A percentile compares a stretch with the other conserved stretches of the same genome.
These are phyloP conservation scores for Pampus argenteus DNA, from an alignment of 2,797 vertebrate species.

Conservation along the genomic window DNA sequence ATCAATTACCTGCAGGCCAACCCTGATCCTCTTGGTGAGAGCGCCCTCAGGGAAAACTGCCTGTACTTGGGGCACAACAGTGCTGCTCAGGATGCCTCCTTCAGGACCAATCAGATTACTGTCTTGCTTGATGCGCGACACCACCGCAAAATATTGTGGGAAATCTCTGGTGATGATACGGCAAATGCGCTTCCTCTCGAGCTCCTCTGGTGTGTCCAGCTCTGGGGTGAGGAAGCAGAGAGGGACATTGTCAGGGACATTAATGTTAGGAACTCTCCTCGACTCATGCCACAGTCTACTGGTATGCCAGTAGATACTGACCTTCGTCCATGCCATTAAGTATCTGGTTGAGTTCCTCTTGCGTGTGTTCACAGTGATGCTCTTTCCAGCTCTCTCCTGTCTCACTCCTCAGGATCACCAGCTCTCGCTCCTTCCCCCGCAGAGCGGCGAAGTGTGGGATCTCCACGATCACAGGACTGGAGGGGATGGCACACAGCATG, in stretches of 20 bases:
- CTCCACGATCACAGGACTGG: constrained; percentile 98
- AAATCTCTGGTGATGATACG: constrained; percentile 98
- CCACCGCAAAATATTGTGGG: constrained; percentile 98
- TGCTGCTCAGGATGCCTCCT: constrained; percentile 96
- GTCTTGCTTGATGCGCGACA: constrained; percentile 97
- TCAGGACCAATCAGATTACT: constrained; percentile 97
- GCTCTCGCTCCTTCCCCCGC: constrained; percentile 94
- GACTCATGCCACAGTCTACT: too few relatives aligned
- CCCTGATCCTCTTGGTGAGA: constrained; percentile 95
- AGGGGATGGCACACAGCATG: constrained; percentile 4
- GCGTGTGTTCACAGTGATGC: constrained; percentile 95
- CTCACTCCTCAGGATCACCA: constrained; percentile 97
- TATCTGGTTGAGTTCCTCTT: constrained; percentile 96
- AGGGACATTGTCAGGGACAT: not conserved
- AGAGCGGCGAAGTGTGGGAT: constrained; percentile 98
- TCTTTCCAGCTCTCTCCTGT: constrained; percentile 99
- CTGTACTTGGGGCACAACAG: constrained; percentile 95
- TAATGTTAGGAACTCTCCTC: not conserved
- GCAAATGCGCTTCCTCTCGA: constrained; percentile 96
- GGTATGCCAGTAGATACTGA: constrained; percentile 61
- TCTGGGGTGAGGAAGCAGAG: constrained; percentile 77
- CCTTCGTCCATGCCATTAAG: constrained; percentile 99
- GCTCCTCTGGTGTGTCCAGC: constrained; percentile 92
- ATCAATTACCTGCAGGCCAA: constrained; percentile 95
- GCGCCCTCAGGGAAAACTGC: constrained; percentile 98